Percentiles rank a stretch among this genome's conserved stretches.
Evolutionary conservation across 1,140 invertebrate genomes (phyloP).

Genomic region (Aradophagus sp.): DNA sequence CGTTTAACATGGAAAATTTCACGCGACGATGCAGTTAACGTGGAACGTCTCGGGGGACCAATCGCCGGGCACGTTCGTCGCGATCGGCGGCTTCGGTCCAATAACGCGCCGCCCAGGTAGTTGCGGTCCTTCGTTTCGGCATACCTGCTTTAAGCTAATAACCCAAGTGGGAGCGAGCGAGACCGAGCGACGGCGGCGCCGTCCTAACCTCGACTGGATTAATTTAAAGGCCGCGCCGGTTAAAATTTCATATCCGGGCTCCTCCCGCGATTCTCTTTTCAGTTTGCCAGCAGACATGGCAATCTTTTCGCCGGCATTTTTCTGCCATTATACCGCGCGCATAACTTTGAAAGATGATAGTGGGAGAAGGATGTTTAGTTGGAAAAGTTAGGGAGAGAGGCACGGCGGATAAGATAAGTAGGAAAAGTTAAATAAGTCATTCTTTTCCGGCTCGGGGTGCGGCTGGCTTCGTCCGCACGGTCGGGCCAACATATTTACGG

Average conservation of each 20-base stretch:
- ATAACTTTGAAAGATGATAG: constrained; percentile 35
- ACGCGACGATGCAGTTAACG: constrained; percentile 36
- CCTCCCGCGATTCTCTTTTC: constrained; percentile 7
- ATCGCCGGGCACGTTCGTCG: constrained; percentile 14
- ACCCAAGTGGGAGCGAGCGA: constrained; percentile 9
- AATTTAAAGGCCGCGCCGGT: constrained; percentile 20
- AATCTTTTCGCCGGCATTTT: constrained; percentile 35
- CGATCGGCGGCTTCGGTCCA: constrained; percentile 10
- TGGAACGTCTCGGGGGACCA: constrained; percentile 34
- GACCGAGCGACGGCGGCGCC: no score
- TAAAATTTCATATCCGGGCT: constrained; percentile 8
- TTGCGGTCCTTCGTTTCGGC: constrained; percentile 29
- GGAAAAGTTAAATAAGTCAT: constrained; percentile 42
- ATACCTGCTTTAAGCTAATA: constrained; percentile 45
- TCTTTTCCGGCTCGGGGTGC: constrained; percentile 18
- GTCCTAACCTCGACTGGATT: constrained; percentile 18
- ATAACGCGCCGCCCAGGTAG: neutral
- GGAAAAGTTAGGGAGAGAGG: constrained; percentile 17
- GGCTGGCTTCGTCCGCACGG: constrained; percentile 16
- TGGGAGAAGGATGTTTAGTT: constrained; percentile 19
- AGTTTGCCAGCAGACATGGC: constrained; percentile 10
- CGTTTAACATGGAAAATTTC: constrained; percentile 35
- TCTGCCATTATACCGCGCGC: constrained; percentile 18
- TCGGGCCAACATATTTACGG: constrained; percentile 20
- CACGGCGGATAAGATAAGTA: constrained; percentile 38